Evolutionary conservation across 2,888 invertebrate genomes (phyloP).

Genomic region (Digitonthophagus gazella): DNA sequence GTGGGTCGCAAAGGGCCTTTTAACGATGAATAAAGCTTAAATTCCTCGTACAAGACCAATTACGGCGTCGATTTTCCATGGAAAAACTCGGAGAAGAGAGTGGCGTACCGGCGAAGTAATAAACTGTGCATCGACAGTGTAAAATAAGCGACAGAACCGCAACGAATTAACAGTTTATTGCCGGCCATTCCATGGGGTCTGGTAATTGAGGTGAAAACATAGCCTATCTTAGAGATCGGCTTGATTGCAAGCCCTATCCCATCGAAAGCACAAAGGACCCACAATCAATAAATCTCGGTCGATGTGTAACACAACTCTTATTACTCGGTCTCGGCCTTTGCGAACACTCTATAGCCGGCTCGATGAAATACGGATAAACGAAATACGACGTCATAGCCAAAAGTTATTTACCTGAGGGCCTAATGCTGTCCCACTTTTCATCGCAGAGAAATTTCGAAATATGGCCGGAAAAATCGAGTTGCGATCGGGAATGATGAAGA

Average conservation of each 20-base stretch:
- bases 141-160: constrained; percentile 5
- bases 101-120: background rate
- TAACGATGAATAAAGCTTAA: background rate
- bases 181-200: constrained; percentile 12
- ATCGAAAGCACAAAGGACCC: constrained; percentile 36
- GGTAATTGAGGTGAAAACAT: constrained; percentile 17
- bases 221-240: constrained; percentile 26
- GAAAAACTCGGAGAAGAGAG: background rate
- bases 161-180: constrained; percentile 16
- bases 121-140: constrained; percentile 11
- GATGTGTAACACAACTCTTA: constrained; percentile 14
- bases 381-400: constrained; percentile 14
- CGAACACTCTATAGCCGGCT: background rate
- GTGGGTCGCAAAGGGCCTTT: background rate
- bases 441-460: background rate
- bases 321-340: constrained; percentile 10
- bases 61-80: background rate
- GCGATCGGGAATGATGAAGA: background rate
- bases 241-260: constrained; percentile 37
- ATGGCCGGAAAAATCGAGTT: background rate
- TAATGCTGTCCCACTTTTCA: background rate
- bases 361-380: constrained; percentile 8
- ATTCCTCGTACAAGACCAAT: background rate
- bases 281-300: constrained; percentile 23
- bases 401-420: constrained; percentile 9